Base-by-base conservation (phyloP, 2,888 invertebrate species). In the Pharmacophagus antenor region DNA sequence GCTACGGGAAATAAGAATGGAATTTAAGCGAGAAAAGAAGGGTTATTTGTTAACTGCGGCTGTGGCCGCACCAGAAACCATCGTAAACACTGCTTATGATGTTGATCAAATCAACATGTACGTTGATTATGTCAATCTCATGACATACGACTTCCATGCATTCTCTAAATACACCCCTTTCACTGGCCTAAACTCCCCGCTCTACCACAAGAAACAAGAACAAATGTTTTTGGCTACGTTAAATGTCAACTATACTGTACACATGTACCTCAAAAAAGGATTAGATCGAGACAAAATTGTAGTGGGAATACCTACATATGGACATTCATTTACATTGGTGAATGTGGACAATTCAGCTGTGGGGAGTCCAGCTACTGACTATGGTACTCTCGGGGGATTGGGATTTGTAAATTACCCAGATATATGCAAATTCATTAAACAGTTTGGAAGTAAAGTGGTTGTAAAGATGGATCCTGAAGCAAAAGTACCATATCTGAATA, bases 81-180 rank as follows among this genome's bases (percentile, higher is more conserved):
- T 98, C 59, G 92, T 95, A 0, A 93, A 94, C 70, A 91, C 92
- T 58, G 93, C 96, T 0, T 98, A 98, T 79, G 94, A 97, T 77
- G 92, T 97, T 12, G 89, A 92, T 20, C 93, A 95, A 77, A 91
- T 98, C 62, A 95, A 96, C 68, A 86, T 94, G 91, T 97, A 95
- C 76, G 93, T 95, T 0, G 97, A 98, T 80, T 96, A 93, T 85
- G 93, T 97, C 0, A 97, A 96, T 79, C 75, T 98, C n/a, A 98
- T 98, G 98, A 93, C 95, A 0, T 98, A 98, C 76, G 98, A 98
- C 79, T 98, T 94, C 74, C 97, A 98, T 80, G 95, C 93, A 73
- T 98, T 93, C 73, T 92, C 93, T 4, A 92, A 92, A 77, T 92
- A 93, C 63, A 94, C 95, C 1, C 97, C 97, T 0, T 93, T 96